Percentiles rank a stretch among this genome's conserved stretches.
Conservation (phyloP, 2,888 invertebrate genomes). For the Beris chalybata region DNA sequence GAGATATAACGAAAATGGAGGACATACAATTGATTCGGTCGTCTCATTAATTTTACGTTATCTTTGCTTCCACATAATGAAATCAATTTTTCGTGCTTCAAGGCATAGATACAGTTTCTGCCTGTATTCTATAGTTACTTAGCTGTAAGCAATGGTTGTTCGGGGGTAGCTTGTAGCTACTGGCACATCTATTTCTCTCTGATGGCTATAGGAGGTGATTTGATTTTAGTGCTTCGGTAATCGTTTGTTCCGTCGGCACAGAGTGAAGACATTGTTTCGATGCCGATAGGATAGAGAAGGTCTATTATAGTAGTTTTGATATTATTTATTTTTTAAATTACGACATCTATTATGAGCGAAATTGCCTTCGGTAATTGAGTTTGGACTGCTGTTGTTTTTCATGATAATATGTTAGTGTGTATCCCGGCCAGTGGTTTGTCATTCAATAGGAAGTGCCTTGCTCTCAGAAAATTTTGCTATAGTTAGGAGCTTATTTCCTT, state of each 20-base stretch:
- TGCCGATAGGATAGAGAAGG: neutral
- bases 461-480: too few species aligned
- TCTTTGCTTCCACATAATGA: conserved; percentile 41
- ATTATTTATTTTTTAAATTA: conserved; percentile 9
- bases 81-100: conserved; percentile 39
- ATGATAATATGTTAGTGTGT: too few species aligned
- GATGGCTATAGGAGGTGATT: conserved; percentile 22
- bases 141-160: too few species aligned
- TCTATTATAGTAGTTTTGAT: conserved; percentile 10
- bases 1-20: conserved; percentile 30
- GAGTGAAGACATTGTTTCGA: conserved; percentile 26
- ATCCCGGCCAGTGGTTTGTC: too few species aligned
- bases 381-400: too few species aligned
- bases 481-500: too few species aligned
- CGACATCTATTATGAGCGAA: neutral
- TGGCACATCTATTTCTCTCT: conserved; percentile 15
- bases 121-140: too few species aligned
- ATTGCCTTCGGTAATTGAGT: too few species aligned
- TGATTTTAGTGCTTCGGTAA: conserved; percentile 26
- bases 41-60: conserved; percentile 41
- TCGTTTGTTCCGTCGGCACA: conserved; percentile 17
- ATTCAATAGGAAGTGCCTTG: too few species aligned
- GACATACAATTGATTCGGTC: conserved; percentile 38
- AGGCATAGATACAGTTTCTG: conserved; percentile 26
- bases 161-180: too few species aligned